These are phyloP conservation scores for Holcopasites calliopsidis DNA, from an alignment of 1,140 invertebrate genomes.

Conservation along the genomic window DNA sequence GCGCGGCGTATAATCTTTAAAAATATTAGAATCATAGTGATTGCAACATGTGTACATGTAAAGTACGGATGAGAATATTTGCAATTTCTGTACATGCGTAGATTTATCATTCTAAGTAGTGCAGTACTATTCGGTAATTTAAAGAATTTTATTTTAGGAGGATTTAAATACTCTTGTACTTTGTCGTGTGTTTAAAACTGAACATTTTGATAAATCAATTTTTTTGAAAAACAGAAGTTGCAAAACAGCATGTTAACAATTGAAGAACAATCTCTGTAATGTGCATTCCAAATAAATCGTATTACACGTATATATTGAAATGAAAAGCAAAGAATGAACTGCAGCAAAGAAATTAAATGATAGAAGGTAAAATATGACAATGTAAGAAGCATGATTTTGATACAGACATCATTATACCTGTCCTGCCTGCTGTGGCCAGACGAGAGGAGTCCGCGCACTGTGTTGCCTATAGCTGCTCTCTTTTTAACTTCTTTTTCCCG, in stretches of 20 bases:
- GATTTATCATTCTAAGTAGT: not conserved
- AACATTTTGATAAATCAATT: not conserved
- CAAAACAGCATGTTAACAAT: slow-evolving; percentile 3
- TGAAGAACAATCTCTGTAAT: not conserved
- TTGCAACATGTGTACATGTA: slow-evolving; percentile 13
- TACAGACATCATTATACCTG: slow-evolving; percentile 81
- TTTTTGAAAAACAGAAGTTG: not conserved
- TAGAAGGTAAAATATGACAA: slow-evolving; percentile 68
- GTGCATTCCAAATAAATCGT: slow-evolving; percentile 23
- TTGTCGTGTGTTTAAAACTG: not conserved
- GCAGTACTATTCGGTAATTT: not conserved
- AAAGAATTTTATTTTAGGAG: not conserved
- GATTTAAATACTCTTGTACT: not conserved
- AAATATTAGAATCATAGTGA: not conserved
- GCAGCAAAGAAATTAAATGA: slow-evolving; percentile 60
- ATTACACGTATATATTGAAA: slow-evolving; percentile 23
- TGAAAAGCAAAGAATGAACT: slow-evolving; percentile 42
- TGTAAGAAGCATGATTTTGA: slow-evolving; percentile 80
- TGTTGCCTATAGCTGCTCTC: slow-evolving; percentile 79
- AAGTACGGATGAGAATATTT: slow-evolving; percentile 29
- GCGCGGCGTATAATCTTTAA: not conserved
- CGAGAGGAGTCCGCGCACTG: slow-evolving; percentile 78
- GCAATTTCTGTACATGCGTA: not conserved
- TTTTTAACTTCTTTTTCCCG: slow-evolving; percentile 76
- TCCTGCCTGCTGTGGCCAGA: slow-evolving; percentile 79